phyloP scores from a whole-genome alignment of 2,113 vertebrate species.

The Sinocyclocheilus grahami region DNA sequence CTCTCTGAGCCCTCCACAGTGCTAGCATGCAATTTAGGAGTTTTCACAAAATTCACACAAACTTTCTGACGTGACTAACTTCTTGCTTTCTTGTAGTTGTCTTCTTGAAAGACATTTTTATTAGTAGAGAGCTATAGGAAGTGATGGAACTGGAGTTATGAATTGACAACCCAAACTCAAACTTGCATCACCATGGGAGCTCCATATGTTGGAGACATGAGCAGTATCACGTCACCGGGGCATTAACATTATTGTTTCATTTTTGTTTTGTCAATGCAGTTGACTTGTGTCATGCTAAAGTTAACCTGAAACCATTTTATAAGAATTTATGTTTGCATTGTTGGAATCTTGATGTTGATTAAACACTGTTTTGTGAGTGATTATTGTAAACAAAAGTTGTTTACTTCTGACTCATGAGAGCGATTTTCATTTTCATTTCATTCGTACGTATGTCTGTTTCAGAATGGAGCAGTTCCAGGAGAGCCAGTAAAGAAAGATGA shows the following conservation, averaged over 20 bases:
- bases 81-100: not conserved
- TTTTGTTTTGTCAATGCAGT: not conserved
- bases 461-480: slow-evolving; percentile 97
- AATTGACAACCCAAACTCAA: not conserved
- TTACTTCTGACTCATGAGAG: not conserved
- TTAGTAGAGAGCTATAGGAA: not conserved
- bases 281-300: not conserved
- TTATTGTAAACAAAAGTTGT: not conserved
- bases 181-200: not conserved
- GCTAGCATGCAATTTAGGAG: slow-evolving; percentile 2
- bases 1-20: not conserved
- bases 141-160: not conserved
- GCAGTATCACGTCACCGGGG: not conserved
- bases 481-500: slow-evolving; percentile 90
- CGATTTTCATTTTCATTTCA: not conserved
- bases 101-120: not conserved
- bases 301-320: not conserved
- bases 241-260: not conserved
- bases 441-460: slow-evolving; percentile 50
- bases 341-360: not conserved
- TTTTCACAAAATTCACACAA: not conserved
- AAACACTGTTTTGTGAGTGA: not conserved
- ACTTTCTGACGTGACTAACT: not conserved
- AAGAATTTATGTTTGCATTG: not conserved
- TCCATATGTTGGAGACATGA: not conserved